Evolutionary conservation across 1,140 invertebrate genomes (phyloP), one percentile per base, ranked within the genome.

Genomic region (Drosophila biarmipes): DNA sequence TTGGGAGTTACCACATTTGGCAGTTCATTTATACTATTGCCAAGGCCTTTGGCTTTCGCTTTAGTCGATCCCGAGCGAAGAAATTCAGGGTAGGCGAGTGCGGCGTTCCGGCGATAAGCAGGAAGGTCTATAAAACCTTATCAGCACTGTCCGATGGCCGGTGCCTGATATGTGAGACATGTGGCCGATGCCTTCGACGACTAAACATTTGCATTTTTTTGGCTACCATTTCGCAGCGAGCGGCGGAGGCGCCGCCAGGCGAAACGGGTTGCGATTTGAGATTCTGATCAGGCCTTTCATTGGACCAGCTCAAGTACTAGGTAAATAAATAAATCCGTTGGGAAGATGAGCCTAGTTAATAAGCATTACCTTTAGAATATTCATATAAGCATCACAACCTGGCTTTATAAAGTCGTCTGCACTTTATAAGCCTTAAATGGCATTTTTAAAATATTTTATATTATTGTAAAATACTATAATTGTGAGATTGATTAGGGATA

Each of bases 81-180:
- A 45, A 49, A 54, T 55, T 31, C 12, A 24, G 35, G 51, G 52
- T 27, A 27, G 73, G 2, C 19, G 8, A 68, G 62, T 76, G 62
- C 59, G 21, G 19, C 10, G 38, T 51, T 52, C 12, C 31, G 27
- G 56, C 72, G 82, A 89, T 89, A 87, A 89, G 82, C 84, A 66
- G 59, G 78, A 86, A 87, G 82, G 82, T 87, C 82, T 89, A 87
- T 87, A 89, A 86, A 87, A 81, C 71, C 69, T 69, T 84, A 77
- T 77, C 73, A 77, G 59, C 59, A 40, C 29, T 31, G 48, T 15
- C 48, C 48, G 29, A 31, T 38, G 49, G 31, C 62, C 21, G 67
- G 35, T 19, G 35, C 54, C 74, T 80, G 66, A 55, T 24, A 67
- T 40, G 45, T 37, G 35, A 53, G 45, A 56, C 72, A 55, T 58